These are phyloP conservation scores for Gastracanthus pulcherrimus DNA, from an alignment of 2,888 invertebrate genomes.

Conservation along the genomic window DNA sequence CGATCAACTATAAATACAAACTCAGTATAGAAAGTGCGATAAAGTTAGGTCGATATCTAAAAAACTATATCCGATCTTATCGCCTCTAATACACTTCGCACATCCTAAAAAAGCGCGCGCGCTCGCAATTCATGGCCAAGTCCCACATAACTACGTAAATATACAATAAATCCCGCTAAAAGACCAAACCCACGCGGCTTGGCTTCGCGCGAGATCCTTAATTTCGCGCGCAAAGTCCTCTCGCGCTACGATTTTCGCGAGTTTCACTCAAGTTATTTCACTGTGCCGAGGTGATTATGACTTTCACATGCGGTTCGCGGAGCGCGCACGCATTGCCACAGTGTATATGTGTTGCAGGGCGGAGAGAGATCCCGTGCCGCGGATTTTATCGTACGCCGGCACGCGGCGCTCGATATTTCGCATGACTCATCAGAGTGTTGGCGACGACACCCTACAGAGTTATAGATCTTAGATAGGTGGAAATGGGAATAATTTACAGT, in stretches of 20 bases:
- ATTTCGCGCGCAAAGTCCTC: not conserved
- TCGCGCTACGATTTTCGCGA: constrained; percentile 16
- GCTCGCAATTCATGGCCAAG: not conserved
- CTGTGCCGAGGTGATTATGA: constrained; percentile 41
- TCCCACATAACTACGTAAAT: not conserved
- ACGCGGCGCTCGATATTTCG: not conserved
- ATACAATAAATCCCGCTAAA: not conserved
- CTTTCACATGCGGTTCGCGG: constrained; percentile 45
- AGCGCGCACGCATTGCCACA: constrained; percentile 2
- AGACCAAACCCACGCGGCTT: not conserved
- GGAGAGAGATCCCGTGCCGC: constrained; percentile 8
- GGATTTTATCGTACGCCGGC: constrained; percentile 3
- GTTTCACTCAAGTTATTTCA: constrained; percentile 50
- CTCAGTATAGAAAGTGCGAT: constrained; percentile 41
- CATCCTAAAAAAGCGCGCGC: not conserved
- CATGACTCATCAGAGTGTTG: constrained; percentile 8
- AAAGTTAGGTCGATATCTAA: not conserved
- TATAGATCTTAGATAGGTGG: not conserved
- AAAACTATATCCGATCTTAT: constrained; percentile 7
- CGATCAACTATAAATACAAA: not conserved
- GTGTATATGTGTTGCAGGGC: not conserved
- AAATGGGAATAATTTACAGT: not conserved
- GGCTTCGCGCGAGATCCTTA: not conserved
- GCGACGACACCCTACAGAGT: no score
- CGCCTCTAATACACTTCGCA: not conserved